Conservation (phyloP, 1,140 invertebrate genomes). For the Parapsyche elsis region DNA sequence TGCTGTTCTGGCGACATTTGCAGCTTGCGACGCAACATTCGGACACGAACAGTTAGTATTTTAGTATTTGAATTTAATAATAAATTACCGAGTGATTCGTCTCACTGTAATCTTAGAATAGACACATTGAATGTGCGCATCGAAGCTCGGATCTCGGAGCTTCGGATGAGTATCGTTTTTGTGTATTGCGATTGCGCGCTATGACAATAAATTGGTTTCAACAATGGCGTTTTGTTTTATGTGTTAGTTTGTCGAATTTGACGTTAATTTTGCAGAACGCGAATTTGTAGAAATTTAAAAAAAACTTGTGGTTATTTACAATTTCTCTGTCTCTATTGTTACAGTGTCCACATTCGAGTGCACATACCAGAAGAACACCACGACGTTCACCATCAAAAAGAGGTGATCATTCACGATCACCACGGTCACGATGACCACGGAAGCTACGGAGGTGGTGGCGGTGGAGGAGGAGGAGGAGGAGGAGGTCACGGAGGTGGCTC, state of each 20-base stretch:
- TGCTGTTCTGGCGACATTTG: conserved; percentile 36
- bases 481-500: conserved; percentile 18
- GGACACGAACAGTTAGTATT: conserved; percentile 44
- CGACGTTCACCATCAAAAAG: conserved; percentile 40
- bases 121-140: too few relatives aligned
- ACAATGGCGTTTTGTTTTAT: neutral
- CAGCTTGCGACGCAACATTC: conserved; percentile 28
- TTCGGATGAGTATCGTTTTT: too few relatives aligned
- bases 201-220: too few relatives aligned
- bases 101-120: too few relatives aligned
- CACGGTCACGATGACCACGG: conserved; percentile 13
- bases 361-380: conserved; percentile 39
- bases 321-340: conserved; percentile 27
- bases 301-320: neutral
- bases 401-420: conserved; percentile 34
- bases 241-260: neutral
- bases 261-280: neutral
- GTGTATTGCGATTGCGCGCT: neutral
- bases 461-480: conserved; percentile 18
- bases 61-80: too few relatives aligned
- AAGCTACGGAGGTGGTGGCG: conserved; percentile 7
- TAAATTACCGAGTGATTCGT: too few relatives aligned
- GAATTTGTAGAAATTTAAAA: neutral
- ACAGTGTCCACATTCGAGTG: conserved; percentile 39
- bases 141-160: too few relatives aligned